These are phyloP conservation scores for Gorsachius goisagi DNA, from an alignment of 2,113 vertebrate genomes.

Conservation along the genomic window DNA sequence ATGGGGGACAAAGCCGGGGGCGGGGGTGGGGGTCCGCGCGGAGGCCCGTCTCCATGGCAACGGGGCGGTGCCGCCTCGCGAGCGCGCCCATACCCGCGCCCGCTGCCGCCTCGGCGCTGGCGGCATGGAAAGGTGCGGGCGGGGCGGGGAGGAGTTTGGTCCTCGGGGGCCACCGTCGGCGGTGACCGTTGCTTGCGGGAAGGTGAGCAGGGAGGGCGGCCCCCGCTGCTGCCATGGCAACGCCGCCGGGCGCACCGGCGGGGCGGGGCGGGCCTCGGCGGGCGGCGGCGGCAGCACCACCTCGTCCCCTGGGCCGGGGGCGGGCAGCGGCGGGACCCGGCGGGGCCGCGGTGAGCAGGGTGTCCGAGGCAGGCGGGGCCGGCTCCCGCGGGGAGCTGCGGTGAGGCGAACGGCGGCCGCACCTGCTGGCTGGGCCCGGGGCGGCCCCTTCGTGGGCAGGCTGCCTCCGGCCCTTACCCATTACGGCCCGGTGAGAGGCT, in stretches of 20 bases:
- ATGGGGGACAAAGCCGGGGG: not conserved
- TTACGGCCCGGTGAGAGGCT: not conserved
- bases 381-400: not conserved
- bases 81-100: not conserved
- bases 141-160: not conserved
- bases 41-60: not conserved
- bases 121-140: not conserved
- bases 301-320: not conserved
- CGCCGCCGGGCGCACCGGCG: not conserved
- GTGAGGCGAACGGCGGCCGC: not conserved
- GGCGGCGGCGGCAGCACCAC: not conserved
- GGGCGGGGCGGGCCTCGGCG: not conserved
- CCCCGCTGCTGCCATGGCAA: conserved; percentile 42
- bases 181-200: accelerated
- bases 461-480: not conserved
- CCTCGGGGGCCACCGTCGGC: conserved; percentile 37
- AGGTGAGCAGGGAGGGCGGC: not conserved
- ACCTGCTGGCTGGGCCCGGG: not conserved
- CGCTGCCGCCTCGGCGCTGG: not conserved
- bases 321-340: not conserved
- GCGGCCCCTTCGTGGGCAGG: not conserved
- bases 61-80: not conserved
- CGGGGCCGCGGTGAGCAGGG: not conserved
- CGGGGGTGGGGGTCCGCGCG: accelerated
- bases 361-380: not conserved